Base-by-base conservation (phyloP, 2,113 vertebrate species). In the Dromas ardeola region DNA sequence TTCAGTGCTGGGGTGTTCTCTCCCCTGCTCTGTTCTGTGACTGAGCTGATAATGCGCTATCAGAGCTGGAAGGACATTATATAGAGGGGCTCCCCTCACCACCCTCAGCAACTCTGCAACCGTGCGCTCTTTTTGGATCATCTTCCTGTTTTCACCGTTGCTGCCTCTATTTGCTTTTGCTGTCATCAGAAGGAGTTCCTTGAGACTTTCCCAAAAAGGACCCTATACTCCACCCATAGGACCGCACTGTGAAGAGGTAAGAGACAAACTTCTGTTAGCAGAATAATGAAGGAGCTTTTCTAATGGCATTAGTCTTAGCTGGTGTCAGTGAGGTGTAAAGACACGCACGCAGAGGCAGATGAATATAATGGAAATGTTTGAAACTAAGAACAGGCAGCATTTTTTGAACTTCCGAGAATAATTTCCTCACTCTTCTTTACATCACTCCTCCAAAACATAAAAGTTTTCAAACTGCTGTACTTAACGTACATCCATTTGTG, bases 201-300 rank as follows among this genome's bases (percentile, higher is more conserved):
- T n/a, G 61, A 86, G 73, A 36, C 49, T 70, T 55, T 71, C n/a
- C 45, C 72, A 38, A 15, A 45, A 88, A 94, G 82, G 85, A 97
- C 9, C 89, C 82, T 40, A 36, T 1, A 71, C 25, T 77, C 21
- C 77, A 81, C 17, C 47, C 23, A 52, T 3, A 92, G 74, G 85
- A 98, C 90, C n/a, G 67, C 91, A 15, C 5, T 45, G 18, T 50
- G 15, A 84, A 93, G 65, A 98, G 98, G 98, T 98, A 98, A 98
- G 97, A 93, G 83, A 81, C 30, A 26, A 73, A 61, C 22, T 89
- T 91, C 36, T 71, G 23, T n/a, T n/a, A 80, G 25, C 8, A 94
- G 43, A 62, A n/a, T 78, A 81, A 78, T 3, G 6, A 59, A 83
- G 40, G 58, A 82, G 32, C 22, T 86, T 91, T 94, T 47, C 49